phyloP scores from a whole-genome alignment of 2,797 vertebrate genomes.

The Enteromius treurensis region DNA sequence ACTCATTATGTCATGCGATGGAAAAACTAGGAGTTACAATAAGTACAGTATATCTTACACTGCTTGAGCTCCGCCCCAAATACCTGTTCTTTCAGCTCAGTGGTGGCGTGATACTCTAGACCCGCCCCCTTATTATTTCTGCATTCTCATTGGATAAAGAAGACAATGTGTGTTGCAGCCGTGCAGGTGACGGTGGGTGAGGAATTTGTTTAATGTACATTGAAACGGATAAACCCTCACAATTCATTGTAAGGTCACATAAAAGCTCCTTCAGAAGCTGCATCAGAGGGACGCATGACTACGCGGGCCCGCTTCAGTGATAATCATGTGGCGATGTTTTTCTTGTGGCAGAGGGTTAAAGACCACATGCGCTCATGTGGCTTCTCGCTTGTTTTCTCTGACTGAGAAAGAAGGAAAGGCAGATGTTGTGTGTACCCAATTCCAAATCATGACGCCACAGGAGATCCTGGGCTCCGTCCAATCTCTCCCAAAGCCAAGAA shows the following conservation, averaged over 20 bases:
- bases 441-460: slow-evolving; percentile 10
- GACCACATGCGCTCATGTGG: slow-evolving; percentile 31
- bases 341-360: slow-evolving; percentile 44
- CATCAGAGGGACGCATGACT: background rate
- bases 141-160: slow-evolving; percentile 3
- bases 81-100: slow-evolving; percentile 25
- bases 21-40: background rate
- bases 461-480: background rate
- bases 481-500: slow-evolving; percentile 8
- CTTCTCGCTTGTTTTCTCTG: slow-evolving; percentile 39
- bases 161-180: background rate
- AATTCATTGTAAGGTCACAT: background rate
- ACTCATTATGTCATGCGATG: background rate
- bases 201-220: background rate
- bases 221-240: background rate
- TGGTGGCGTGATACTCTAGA: slow-evolving; percentile 28
- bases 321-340: slow-evolving; percentile 40
- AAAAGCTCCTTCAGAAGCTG: slow-evolving; percentile 5
- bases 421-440: slow-evolving; percentile 45
- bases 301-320: background rate
- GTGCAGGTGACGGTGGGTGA: background rate
- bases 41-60: background rate
- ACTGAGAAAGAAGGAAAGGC: slow-evolving; percentile 25
- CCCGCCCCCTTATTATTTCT: background rate
- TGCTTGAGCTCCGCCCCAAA: slow-evolving; percentile 14